Evolutionary conservation across 1,140 invertebrate genomes (phyloP), one percentile per base, ranked within the genome.

Genomic region (Triops cancriformis): DNA sequence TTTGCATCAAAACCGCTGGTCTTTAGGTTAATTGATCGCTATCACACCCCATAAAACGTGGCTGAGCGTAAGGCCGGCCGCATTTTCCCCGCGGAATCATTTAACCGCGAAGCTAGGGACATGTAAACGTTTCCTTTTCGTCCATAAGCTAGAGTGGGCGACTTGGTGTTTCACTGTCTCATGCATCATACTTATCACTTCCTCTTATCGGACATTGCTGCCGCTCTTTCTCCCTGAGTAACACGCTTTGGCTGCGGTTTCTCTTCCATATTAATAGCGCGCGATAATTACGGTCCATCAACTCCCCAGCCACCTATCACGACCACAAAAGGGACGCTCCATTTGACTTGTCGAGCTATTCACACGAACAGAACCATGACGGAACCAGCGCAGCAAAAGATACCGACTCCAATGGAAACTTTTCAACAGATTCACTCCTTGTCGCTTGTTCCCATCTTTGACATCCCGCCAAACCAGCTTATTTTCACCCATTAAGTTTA

Each of bases 231-330:
- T 64, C 51, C 51, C 51, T 64, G n/a, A n/a, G 10, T 18, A 23
- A 37, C 31, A 37, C 31, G 2, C 31, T 37, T 37, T 37, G 18
- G 51, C 51, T 64, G 51, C 51, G 51, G 51, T 64, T 37, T 64
- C 51, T 64, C 14, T 64, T 64, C 51, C 51, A 64, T 64, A 64
- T 64, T 64, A 64, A 64, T 64, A 64, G 18, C 51, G 51, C 51
- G 51, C 51, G 51, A 64, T 64, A 64, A 64, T 64, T 64, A 64
- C 51, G 51, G 18, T 64, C 51, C 51, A 64, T 64, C 51, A 64
- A 64, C 51, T 64, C 51, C 51, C 51, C 51, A 64, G 51, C 51
- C 51, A 64, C 51, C 51, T 64, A 64, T 64, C 51, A 64, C 51
- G 18, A 64, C 51, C 51, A 64, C 51, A 64, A 64, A 64, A 23